A percentile compares a stretch with the other conserved stretches of the same genome.
Conservation (phyloP, 2,888 invertebrate genomes). For the Mesopsocus fuscifrons region DNA sequence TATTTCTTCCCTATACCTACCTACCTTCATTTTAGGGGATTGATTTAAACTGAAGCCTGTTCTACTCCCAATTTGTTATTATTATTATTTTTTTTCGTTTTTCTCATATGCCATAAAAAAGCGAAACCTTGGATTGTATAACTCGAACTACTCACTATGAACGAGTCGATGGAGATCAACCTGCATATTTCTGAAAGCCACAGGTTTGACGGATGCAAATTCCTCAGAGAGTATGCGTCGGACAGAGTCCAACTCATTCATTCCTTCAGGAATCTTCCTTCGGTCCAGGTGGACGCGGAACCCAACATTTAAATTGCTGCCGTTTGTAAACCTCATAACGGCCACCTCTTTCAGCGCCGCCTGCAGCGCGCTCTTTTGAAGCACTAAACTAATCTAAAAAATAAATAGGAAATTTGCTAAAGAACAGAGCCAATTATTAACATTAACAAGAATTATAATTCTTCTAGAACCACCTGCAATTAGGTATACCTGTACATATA, state of each 20-base stretch:
- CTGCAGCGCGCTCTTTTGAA: slow-evolving; percentile 38
- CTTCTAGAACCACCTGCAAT: no score
- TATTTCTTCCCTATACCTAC: no score
- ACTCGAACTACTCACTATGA: no score
- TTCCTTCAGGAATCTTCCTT: slow-evolving; percentile 57
- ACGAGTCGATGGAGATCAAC: slow-evolving; percentile 46
- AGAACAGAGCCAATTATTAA: no score
- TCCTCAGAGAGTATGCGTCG: slow-evolving; percentile 56
- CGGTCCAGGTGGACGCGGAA: slow-evolving; percentile 62
- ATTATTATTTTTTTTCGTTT: no score
- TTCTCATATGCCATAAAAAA: no score
- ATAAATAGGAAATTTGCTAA: slow-evolving; percentile 2
- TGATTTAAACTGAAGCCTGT: no score
- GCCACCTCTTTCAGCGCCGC: slow-evolving; percentile 25
- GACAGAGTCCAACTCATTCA: slow-evolving; percentile 52
- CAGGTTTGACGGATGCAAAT: slow-evolving; percentile 46
- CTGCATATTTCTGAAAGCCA: slow-evolving; percentile 47
- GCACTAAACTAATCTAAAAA: slow-evolving; percentile 38
- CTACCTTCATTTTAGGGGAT: no score
- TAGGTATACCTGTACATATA: no score
- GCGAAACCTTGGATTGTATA: no score
- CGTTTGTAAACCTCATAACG: slow-evolving; percentile 58
- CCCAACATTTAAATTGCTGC: slow-evolving; percentile 49
- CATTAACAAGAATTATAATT: no score
- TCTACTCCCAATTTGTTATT: no score